phyloP scores from a whole-genome alignment of 2,888 invertebrate genomes.

The Colletes collaris region DNA sequence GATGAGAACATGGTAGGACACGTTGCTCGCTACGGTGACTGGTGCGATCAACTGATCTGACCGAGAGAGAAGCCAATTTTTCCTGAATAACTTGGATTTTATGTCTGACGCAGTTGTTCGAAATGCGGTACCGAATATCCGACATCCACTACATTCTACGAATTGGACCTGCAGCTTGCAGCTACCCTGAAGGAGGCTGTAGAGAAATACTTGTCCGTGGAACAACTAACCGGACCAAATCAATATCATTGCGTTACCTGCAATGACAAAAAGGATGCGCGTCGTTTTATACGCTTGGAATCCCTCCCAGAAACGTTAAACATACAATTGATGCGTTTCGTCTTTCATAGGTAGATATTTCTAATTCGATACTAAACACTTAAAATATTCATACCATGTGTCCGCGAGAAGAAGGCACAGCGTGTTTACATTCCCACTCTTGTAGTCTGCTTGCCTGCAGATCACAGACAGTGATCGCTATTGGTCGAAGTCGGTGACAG shows the following conservation, averaged over 20 bases:
- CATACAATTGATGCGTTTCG: conserved; percentile 86
- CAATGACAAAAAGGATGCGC: conserved; percentile 85
- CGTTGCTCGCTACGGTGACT: conserved; percentile 71
- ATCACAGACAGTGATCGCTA: too few relatives aligned
- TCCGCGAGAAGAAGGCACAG: too few relatives aligned
- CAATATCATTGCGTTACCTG: conserved; percentile 86
- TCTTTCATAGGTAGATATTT: conserved; percentile 85
- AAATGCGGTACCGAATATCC: conserved; percentile 84
- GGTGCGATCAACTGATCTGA: conserved; percentile 72
- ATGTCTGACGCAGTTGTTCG: conserved; percentile 68
- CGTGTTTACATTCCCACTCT: too few relatives aligned
- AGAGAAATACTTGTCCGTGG: conserved; percentile 85
- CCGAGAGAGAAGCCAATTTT: conserved; percentile 59
- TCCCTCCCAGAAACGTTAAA: conserved; percentile 86
- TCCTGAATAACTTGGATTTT: conserved; percentile 52
- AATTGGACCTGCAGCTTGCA: conserved; percentile 85
- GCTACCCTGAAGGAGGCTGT: conserved; percentile 84
- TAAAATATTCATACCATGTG: too few relatives aligned
- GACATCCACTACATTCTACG: conserved; percentile 85
- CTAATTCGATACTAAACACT: too few relatives aligned
- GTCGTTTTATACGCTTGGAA: conserved; percentile 84
- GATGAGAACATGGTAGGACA: conserved; percentile 72
- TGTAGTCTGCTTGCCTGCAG: too few relatives aligned
- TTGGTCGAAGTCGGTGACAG: too few relatives aligned
- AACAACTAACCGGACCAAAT: conserved; percentile 85